These are phyloP conservation scores for Neosalanx taihuensis DNA, from an alignment of 2,797 vertebrate genomes.

Conservation along the genomic window DNA sequence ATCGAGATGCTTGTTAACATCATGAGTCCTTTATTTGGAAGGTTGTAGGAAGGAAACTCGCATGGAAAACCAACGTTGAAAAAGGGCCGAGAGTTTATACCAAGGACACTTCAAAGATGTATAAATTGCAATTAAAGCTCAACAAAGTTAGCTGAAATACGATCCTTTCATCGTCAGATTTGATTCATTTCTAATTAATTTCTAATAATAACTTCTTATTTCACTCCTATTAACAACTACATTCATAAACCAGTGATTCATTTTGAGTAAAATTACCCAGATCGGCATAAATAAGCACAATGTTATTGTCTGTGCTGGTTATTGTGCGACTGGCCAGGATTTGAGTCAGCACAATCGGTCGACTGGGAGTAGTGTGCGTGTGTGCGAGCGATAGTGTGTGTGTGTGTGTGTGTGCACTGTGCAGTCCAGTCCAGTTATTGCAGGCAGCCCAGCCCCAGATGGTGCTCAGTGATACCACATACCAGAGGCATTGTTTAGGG, in stretches of 20 bases:
- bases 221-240: not conserved
- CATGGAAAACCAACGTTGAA: no score
- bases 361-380: slow-evolving; percentile 50
- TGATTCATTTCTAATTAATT: not conserved
- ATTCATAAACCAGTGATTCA: not conserved
- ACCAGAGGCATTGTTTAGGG: slow-evolving; percentile 83
- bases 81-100: no score
- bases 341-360: slow-evolving; percentile 58
- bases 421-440: slow-evolving; percentile 82
- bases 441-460: slow-evolving; percentile 80
- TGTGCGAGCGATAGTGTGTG: slow-evolving; percentile 28
- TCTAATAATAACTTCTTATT: not conserved
- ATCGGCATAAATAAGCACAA: not conserved
- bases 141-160: not conserved
- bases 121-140: no score
- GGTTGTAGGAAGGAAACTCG: no score
- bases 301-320: not conserved
- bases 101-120: no score
- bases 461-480: slow-evolving; percentile 79
- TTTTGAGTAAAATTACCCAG: not conserved
- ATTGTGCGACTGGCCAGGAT: slow-evolving; percentile 3
- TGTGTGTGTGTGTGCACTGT: slow-evolving; percentile 22
- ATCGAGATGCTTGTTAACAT: no score
- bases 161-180: not conserved
- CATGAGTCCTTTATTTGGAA: no score